Base-by-base conservation (phyloP, 2,888 invertebrate species). In the Lampropteryx suffumata region DNA sequence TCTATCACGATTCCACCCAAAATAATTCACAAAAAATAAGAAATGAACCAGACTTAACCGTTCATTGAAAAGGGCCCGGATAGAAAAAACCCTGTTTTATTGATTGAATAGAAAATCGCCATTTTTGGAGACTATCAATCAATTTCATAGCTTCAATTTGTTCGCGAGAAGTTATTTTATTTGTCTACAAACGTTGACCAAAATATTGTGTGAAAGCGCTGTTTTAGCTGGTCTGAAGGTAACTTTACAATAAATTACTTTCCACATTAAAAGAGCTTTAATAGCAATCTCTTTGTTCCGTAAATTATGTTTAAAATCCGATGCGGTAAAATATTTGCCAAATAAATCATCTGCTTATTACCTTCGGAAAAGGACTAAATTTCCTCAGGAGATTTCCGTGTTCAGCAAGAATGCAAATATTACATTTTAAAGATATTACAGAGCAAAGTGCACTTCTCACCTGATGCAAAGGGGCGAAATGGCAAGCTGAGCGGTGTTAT, bases 341-440 rank as follows among this genome's bases (percentile, higher is more conserved):
- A 28, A 36, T 62, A 61, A 60, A 65, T 64, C 53, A 61, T 50
- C 9, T 24, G 21, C 13, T 36, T 32, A 45, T 40, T 48, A 59
- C 1, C 47, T 50, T 24, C 10, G 12, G 28, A 37, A 46, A 41
- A 34, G 8, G 43, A 34, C 41, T 33, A 33, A 40, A 43, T 48
- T 57, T 52, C 41, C 39, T 46, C 5, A 9, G 50, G 48, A 51
- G 33, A 42, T 30, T 43, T 57, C 40, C 26, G 14, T 42, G 54
- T 27, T 44, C 33, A 32, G 21, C 30, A 32, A 29, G 43, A 43
- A 28, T 12, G 47, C 32, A 55, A 55, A 55, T 48, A 63, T 63
- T 59, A 58, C 51, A 53, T 61, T 62, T 59, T 32, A 44, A 60
- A 65, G 51, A 60, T 48, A 60, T 59, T 50, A 48, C 29, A 39